Evolutionary conservation across 2,888 invertebrate species (phyloP).

Genomic region (Sylvicola fuscatus): DNA sequence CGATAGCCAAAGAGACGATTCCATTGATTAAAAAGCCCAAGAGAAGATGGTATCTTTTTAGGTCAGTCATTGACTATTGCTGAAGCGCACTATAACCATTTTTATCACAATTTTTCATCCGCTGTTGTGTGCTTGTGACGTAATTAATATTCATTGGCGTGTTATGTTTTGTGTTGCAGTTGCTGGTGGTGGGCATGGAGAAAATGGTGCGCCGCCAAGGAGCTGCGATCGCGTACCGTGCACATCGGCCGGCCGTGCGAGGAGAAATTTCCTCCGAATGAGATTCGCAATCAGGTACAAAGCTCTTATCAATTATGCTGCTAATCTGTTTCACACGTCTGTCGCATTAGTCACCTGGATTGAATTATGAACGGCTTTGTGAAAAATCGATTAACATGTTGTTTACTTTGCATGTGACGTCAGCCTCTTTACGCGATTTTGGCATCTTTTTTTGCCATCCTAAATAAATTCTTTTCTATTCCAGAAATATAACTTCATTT

Average conservation of each 20-base stretch:
- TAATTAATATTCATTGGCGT: no score
- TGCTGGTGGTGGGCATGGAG: conserved; percentile 57
- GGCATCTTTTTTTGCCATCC: no score
- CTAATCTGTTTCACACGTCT: no score
- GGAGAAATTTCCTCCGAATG: conserved; percentile 83
- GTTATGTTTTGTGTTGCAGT: conserved; percentile 29
- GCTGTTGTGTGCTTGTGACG: no score
- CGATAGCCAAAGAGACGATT: conserved; percentile 42
- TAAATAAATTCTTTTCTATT: conserved; percentile 10
- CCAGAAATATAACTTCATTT: conserved; percentile 88
- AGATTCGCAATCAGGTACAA: conserved; percentile 83
- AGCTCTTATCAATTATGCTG: no score
- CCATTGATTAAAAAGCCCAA: conserved; percentile 43
- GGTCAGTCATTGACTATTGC: conserved; percentile 32
- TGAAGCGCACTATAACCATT: no score
- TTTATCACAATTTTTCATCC: no score
- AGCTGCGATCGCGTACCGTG: conserved; percentile 55
- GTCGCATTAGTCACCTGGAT: no score
- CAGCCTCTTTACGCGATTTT: no score
- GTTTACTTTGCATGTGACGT: no score
- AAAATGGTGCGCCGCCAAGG: conserved; percentile 49
- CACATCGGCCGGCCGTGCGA: conserved; percentile 52
- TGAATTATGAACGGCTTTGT: conserved; percentile 1
- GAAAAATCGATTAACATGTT: neutral
- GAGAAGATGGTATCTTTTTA: conserved; percentile 36